A percentile compares a stretch with the other conserved stretches of the same genome.
Conservation (phyloP, 2,797 vertebrate genomes). For the Peromyscus nudipes region DNA sequence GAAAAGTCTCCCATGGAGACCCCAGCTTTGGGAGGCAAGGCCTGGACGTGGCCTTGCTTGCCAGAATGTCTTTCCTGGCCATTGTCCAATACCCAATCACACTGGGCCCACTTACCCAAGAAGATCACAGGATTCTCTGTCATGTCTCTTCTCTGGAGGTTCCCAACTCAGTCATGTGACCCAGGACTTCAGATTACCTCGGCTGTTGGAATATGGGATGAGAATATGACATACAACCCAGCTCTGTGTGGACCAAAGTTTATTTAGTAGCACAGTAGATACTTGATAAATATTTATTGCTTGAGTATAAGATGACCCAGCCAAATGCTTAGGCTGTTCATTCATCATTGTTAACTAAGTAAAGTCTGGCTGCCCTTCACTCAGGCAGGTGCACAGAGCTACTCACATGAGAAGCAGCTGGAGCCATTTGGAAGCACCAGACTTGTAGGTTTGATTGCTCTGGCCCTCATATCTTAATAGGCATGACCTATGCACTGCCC, state of each 20-base stretch:
- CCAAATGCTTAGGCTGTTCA: neutral
- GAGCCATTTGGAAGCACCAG: neutral
- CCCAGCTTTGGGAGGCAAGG: neutral
- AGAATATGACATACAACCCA: neutral
- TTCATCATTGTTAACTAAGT: slow-evolving; percentile 27
- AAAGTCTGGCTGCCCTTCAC: neutral
- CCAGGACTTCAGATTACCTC: neutral
- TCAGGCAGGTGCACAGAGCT: neutral
- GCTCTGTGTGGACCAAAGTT: neutral
- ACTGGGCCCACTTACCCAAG: neutral
- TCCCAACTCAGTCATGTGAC: neutral
- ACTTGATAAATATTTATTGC: slow-evolving; percentile 9
- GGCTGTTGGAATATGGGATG: neutral
- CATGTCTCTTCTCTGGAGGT: neutral
- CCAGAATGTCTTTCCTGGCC: neutral
- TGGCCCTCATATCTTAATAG: neutral
- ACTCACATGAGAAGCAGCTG: neutral
- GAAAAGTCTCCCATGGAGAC: neutral
- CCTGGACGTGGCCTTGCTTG: neutral
- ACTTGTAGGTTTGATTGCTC: slow-evolving; percentile 15
- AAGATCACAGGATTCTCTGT: neutral
- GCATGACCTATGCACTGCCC: neutral
- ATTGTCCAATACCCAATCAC: neutral
- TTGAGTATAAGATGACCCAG: neutral
- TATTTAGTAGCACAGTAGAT: neutral